A percentile compares a stretch with the other conserved stretches of the same genome.
These are phyloP conservation scores for Acrocephalus scirpaceus DNA, from an alignment of 2,797 vertebrate species.

Conservation along the genomic window DNA sequence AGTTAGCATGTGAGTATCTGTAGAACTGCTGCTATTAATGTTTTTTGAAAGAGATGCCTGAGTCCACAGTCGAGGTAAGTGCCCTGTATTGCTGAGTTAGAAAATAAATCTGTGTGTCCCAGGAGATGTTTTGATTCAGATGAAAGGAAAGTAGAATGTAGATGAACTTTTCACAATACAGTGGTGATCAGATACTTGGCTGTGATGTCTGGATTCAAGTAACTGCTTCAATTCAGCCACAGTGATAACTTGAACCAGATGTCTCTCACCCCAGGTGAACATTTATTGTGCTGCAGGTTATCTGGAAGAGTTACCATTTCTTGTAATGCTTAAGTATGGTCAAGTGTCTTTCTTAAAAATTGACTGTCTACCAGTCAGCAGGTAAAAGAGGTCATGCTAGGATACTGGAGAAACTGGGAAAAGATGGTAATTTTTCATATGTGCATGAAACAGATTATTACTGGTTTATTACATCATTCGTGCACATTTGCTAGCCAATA, in stretches of 20 bases:
- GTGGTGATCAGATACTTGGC: accelerated
- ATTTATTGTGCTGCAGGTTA: neutral
- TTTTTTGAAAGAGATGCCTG: neutral
- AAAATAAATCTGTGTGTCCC: neutral
- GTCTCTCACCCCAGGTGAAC: neutral
- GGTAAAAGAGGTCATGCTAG: neutral
- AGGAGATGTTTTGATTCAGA: neutral
- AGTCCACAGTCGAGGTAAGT: neutral
- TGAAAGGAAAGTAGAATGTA: neutral
- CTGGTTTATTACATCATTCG: neutral
- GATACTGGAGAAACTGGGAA: neutral
- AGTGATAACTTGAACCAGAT: neutral
- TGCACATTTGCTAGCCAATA: neutral
- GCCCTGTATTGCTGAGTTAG: neutral
- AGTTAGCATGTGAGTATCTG: neutral
- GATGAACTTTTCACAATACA: neutral
- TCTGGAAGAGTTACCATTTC: neutral
- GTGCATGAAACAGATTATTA: neutral
- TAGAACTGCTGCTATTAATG: neutral
- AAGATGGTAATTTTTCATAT: neutral
- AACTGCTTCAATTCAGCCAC: neutral
- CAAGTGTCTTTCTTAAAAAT: neutral
- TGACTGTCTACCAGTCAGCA: neutral
- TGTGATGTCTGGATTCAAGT: neutral
- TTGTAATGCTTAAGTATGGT: neutral